Conservation (phyloP, 2,888 invertebrate genomes). For the Pediacus dermestoides region DNA sequence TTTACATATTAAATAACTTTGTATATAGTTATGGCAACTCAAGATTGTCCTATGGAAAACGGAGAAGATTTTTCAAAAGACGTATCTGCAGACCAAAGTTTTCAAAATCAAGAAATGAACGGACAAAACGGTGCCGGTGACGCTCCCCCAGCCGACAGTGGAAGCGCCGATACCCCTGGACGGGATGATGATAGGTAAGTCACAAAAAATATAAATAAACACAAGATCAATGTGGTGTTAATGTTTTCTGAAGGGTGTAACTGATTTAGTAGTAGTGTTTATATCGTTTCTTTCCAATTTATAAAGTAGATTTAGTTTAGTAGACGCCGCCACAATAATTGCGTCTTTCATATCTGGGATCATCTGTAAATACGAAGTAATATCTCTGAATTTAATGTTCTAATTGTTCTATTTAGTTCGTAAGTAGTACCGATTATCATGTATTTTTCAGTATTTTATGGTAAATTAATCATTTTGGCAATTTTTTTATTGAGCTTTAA, state of each 20-base stretch:
- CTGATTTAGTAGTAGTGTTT: too few relatives aligned
- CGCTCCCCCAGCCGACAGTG: slow-evolving; percentile 64
- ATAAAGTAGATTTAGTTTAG: slow-evolving; percentile 4
- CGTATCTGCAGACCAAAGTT: slow-evolving; percentile 59
- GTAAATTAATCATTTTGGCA: slow-evolving; percentile 17
- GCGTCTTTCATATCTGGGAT: slow-evolving; percentile 29
- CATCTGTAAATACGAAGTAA: slow-evolving; percentile 31
- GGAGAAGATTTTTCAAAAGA: slow-evolving; percentile 74
- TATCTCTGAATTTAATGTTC: slow-evolving; percentile 22
- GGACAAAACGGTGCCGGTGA: slow-evolving; percentile 57
- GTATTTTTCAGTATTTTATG: slow-evolving; percentile 25
- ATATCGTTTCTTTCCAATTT: too few relatives aligned
- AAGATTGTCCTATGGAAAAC: slow-evolving; percentile 69
- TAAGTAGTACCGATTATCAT: slow-evolving; percentile 31
- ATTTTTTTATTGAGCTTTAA: slow-evolving; percentile 23
- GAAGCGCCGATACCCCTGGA: slow-evolving; percentile 70
- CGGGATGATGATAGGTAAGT: slow-evolving; percentile 79
- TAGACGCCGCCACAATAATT: slow-evolving; percentile 7
- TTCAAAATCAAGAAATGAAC: slow-evolving; percentile 38
- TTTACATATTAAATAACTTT: too few relatives aligned
- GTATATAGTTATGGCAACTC: slow-evolving; percentile 57
- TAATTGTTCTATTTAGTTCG: slow-evolving; percentile 29
- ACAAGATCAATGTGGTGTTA: too few relatives aligned
- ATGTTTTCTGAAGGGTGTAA: too few relatives aligned
- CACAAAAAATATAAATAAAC: too few relatives aligned